A percentile compares a stretch with the other conserved stretches of the same genome.
These are phyloP conservation scores for Orius insidiosus DNA, from an alignment of 1,140 invertebrate genomes.

Conservation along the genomic window DNA sequence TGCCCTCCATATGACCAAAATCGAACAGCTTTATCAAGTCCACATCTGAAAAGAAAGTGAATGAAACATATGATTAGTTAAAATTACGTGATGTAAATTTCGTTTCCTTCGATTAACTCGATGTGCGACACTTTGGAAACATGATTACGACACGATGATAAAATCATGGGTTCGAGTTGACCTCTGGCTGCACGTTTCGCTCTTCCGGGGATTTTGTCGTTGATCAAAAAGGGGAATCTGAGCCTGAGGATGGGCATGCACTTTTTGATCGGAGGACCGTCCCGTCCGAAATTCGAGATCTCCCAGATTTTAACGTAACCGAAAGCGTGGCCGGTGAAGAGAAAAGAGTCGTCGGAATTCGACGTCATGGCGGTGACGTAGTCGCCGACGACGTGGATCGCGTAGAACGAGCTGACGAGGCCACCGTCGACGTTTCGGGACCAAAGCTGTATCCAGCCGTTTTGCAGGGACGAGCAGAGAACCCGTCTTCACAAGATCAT, in stretches of 20 bases:
- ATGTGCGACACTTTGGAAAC: slow-evolving; percentile 37
- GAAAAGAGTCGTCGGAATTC: slow-evolving; percentile 41
- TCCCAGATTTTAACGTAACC: slow-evolving; percentile 59
- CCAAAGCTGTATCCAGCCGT: slow-evolving; percentile 49
- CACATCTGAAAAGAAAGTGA: neutral
- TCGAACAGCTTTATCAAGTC: slow-evolving; percentile 1
- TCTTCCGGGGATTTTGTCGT: slow-evolving; percentile 35
- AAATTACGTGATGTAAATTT: slow-evolving; percentile 11
- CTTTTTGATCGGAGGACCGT: slow-evolving; percentile 22
- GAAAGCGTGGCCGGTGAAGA: slow-evolving; percentile 41
- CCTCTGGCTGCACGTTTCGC: slow-evolving; percentile 38
- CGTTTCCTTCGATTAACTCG: slow-evolving; percentile 33
- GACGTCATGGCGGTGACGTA: slow-evolving; percentile 43
- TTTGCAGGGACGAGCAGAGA: slow-evolving; percentile 46
- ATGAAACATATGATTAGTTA: neutral
- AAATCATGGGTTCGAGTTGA: slow-evolving; percentile 41
- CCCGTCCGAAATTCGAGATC: slow-evolving; percentile 36
- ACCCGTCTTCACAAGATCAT: slow-evolving; percentile 31
- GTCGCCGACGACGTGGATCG: slow-evolving; percentile 42
- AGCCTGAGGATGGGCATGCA: slow-evolving; percentile 38
- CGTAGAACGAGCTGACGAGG: slow-evolving; percentile 40
- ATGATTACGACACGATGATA: slow-evolving; percentile 44
- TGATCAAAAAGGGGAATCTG: slow-evolving; percentile 51
- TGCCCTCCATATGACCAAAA: slow-evolving; percentile 2
- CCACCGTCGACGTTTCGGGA: slow-evolving; percentile 49